Conservation (phyloP, 1,140 invertebrate genomes). For the Zaprionus inermis region DNA sequence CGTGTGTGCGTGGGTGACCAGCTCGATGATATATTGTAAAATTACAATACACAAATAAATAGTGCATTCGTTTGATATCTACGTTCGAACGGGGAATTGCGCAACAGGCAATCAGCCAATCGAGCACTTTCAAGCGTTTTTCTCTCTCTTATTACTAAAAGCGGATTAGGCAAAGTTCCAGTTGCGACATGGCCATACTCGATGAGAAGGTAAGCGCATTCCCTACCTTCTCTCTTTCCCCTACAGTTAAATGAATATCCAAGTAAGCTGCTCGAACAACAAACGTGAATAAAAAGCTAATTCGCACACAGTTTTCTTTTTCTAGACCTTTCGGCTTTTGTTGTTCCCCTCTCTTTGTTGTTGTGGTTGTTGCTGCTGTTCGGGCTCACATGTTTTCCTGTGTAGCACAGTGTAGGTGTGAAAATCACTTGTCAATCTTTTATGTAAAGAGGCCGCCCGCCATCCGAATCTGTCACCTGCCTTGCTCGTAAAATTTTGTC, state of each 20-base stretch:
- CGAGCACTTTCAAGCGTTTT: constrained; percentile 15
- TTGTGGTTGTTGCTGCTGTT: constrained; percentile 20
- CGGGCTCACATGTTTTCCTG: constrained; percentile 29
- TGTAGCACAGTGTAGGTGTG: constrained; percentile 59
- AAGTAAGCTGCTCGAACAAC: constrained; percentile 32
- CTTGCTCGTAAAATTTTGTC: constrained; percentile 76
- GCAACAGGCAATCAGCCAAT: constrained; percentile 31
- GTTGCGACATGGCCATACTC: constrained; percentile 41
- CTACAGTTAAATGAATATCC: constrained; percentile 31
- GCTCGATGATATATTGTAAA: constrained; percentile 46
- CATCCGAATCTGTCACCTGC: constrained; percentile 57
- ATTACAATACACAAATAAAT: constrained; percentile 36
- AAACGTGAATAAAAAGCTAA: constrained; percentile 10
- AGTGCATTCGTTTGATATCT: constrained; percentile 18
- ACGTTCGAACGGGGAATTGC: constrained; percentile 25
- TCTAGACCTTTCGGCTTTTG: constrained; percentile 5
- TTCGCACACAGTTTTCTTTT: constrained; percentile 26
- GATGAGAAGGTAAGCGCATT: constrained; percentile 45
- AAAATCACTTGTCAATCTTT: constrained; percentile 82
- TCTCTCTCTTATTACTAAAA: constrained; percentile 7
- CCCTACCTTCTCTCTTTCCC: background rate
- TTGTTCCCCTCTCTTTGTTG: constrained; percentile 8
- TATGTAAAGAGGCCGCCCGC: constrained; percentile 72
- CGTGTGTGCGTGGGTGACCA: constrained; percentile 22
- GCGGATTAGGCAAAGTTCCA: constrained; percentile 40